Evolutionary conservation across 2,888 invertebrate species (phyloP).

Genomic region (Agonopterix alstromeriana): DNA sequence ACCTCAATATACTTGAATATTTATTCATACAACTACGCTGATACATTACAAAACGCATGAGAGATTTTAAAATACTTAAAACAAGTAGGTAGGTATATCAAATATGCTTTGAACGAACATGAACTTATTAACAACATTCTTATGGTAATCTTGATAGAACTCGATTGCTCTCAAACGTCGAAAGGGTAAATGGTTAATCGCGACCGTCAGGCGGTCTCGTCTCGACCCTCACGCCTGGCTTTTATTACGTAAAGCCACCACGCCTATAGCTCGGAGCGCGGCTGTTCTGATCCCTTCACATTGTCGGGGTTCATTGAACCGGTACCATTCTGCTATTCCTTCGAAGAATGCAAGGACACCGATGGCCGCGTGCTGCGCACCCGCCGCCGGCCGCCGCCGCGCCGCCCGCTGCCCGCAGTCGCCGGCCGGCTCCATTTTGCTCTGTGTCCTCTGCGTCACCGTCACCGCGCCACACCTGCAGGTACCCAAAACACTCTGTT

Average conservation of each 20-base stretch:
- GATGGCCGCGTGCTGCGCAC: conserved; percentile 23
- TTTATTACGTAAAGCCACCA: conserved; percentile 55
- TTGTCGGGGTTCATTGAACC: conserved; percentile 66
- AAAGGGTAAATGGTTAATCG: conserved; percentile 17
- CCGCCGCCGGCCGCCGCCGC: conserved; percentile 20
- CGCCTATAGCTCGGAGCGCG: conserved; percentile 46
- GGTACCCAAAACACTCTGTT: conserved; percentile 18
- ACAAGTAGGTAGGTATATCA: background rate
- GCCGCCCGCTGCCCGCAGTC: conserved; percentile 3
- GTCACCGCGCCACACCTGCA: conserved; percentile 8
- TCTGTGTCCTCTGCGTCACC: conserved; percentile 8
- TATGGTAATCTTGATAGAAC: conserved; percentile 7
- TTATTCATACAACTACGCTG: conserved; percentile 43
- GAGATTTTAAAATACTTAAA: background rate
- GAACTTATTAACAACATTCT: conserved; percentile 5
- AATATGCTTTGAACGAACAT: background rate
- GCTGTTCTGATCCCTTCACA: conserved; percentile 55
- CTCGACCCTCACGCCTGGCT: conserved; percentile 47
- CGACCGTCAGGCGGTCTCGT: conserved; percentile 46
- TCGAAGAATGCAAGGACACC: conserved; percentile 68
- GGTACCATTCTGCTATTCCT: conserved; percentile 58
- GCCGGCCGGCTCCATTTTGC: conserved; percentile 4
- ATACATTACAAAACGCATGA: conserved; percentile 9
- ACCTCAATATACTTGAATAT: conserved; percentile 54
- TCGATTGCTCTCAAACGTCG: conserved; percentile 9